These are phyloP conservation scores for Heterotilapia buettikoferi DNA, from an alignment of 2,113 vertebrate species.

Conservation along the genomic window DNA sequence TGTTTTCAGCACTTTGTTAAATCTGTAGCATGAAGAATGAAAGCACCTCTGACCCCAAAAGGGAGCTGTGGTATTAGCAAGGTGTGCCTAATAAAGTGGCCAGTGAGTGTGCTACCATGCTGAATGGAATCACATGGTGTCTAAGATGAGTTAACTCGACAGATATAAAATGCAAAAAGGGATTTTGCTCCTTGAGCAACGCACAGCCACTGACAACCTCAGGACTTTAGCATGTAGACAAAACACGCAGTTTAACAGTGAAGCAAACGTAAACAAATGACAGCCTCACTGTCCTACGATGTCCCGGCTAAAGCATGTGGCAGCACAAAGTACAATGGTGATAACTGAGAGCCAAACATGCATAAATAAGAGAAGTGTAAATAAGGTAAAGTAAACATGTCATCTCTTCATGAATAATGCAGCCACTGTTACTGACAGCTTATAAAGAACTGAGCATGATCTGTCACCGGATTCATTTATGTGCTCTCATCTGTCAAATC, in stretches of 20 bases:
- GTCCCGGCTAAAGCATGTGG: neutral
- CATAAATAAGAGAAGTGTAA: neutral
- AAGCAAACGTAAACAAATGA: neutral
- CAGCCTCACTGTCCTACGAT: neutral
- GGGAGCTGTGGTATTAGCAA: neutral
- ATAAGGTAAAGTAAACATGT: slow-evolving; percentile 19
- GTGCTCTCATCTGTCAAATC: neutral
- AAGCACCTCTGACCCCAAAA: neutral
- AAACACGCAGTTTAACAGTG: neutral
- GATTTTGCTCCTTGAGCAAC: neutral
- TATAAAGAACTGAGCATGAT: neutral
- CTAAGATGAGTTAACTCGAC: neutral
- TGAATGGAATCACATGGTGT: neutral
- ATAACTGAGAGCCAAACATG: neutral
- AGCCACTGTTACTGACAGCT: neutral
- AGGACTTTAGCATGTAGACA: neutral
- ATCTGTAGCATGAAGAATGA: neutral
- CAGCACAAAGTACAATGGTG: slow-evolving; percentile 8
- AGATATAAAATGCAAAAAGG: neutral
- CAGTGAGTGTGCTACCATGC: neutral
- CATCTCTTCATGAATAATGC: neutral
- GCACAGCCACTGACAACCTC: neutral
- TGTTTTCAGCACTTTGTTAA: neutral
- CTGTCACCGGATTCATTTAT: neutral
- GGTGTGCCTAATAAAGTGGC: neutral